These are phyloP conservation scores for Atta cephalotes DNA, from an alignment of 1,140 invertebrate species.

Conservation along the genomic window DNA sequence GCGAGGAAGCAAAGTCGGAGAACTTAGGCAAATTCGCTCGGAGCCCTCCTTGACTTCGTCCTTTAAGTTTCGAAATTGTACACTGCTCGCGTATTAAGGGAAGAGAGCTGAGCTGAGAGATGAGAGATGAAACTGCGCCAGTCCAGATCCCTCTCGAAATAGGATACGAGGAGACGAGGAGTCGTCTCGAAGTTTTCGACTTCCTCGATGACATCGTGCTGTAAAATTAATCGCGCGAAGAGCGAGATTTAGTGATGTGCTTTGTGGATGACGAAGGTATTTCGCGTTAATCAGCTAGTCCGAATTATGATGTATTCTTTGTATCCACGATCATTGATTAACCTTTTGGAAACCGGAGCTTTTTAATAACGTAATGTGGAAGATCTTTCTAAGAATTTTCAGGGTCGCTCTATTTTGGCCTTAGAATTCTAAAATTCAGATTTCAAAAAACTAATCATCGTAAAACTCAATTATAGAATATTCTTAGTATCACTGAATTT, in stretches of 20 bases:
- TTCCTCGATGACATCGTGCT: constrained; percentile 41
- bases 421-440: no score
- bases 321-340: background rate
- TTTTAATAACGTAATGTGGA: no score
- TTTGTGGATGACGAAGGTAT: constrained; percentile 32
- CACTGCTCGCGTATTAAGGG: constrained; percentile 58
- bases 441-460: no score
- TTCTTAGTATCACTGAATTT: no score
- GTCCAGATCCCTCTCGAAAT: constrained; percentile 46
- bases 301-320: background rate
- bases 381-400: no score
- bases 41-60: constrained; percentile 57
- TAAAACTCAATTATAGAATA: no score
- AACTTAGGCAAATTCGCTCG: constrained; percentile 63
- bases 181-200: constrained; percentile 55
- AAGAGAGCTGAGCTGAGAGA: background rate
- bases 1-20: constrained; percentile 55
- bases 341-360: no score
- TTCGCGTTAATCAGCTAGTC: background rate
- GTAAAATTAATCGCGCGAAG: constrained; percentile 61
- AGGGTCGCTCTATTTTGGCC: no score
- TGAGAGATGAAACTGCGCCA: constrained; percentile 41
- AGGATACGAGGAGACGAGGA: constrained; percentile 52
- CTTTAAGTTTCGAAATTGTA: constrained; percentile 65
- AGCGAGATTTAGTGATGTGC: constrained; percentile 38